phyloP scores from a whole-genome alignment of 2,797 vertebrate species.

The Chiroxiphia lanceolata region DNA sequence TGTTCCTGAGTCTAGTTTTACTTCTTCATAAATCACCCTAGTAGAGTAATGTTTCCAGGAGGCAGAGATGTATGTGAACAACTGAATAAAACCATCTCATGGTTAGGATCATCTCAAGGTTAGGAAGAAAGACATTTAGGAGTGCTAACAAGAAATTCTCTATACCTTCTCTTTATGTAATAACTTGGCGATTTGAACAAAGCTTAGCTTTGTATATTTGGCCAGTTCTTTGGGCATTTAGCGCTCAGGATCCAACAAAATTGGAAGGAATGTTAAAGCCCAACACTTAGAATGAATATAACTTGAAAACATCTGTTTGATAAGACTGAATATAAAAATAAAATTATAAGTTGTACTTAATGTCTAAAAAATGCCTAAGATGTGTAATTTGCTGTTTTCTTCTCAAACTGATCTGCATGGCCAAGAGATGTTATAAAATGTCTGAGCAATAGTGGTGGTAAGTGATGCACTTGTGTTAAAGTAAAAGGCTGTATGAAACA shows the following conservation, averaged over 20 bases:
- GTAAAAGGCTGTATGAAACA: slow-evolving; percentile 76
- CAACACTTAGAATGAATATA: slow-evolving; percentile 27
- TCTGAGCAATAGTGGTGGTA: slow-evolving; percentile 74
- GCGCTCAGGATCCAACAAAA: slow-evolving; percentile 31
- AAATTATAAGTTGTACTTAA: slow-evolving; percentile 29
- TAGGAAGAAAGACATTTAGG: slow-evolving; percentile 23
- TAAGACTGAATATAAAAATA: slow-evolving; percentile 45
- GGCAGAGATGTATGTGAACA: slow-evolving; percentile 21
- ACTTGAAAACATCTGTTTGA: slow-evolving; percentile 16
- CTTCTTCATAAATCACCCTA: slow-evolving; percentile 32
- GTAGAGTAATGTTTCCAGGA: slow-evolving; percentile 56
- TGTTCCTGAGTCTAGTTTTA: slow-evolving; percentile 49
- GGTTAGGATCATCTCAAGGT: slow-evolving; percentile 35
- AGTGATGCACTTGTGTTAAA: slow-evolving; percentile 71
- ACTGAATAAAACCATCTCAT: slow-evolving; percentile 25
- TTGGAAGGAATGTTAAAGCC: slow-evolving; percentile 57
- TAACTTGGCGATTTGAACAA: slow-evolving; percentile 47
- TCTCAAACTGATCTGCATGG: slow-evolving; percentile 73
- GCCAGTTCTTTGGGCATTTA: slow-evolving; percentile 50
- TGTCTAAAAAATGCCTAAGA: slow-evolving; percentile 68
- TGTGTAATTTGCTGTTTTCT: slow-evolving; percentile 55
- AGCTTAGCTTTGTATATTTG: slow-evolving; percentile 53
- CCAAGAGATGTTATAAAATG: slow-evolving; percentile 70
- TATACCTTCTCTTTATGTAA: slow-evolving; percentile 37
- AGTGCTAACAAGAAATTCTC: slow-evolving; percentile 4